Percentiles rank a stretch among this genome's conserved stretches.
Evolutionary conservation across 2,113 vertebrate species (phyloP).

Genomic region (Siniperca chuatsi): DNA sequence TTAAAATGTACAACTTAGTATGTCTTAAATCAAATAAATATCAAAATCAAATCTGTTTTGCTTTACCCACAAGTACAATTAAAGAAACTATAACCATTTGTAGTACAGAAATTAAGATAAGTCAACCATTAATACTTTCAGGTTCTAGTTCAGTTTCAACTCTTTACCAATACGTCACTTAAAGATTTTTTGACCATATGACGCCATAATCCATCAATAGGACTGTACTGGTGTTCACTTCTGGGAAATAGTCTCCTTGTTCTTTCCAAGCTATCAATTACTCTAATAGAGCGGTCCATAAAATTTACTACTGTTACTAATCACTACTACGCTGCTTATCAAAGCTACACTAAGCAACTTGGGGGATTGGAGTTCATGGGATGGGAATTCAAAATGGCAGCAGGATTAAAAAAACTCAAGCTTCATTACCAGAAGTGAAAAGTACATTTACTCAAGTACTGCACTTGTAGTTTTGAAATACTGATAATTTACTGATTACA

Average conservation of each 20-base stretch:
- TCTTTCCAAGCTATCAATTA: constrained; percentile 53
- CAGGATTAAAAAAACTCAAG: neutral
- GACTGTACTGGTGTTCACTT: constrained; percentile 33
- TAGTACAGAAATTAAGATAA: neutral
- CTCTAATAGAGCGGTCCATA: constrained; percentile 38
- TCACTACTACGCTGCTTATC: constrained; percentile 15
- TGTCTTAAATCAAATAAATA: neutral
- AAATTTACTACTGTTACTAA: constrained; percentile 42
- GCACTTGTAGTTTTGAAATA: neutral
- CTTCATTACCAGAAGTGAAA: neutral
- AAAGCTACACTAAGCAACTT: constrained; percentile 8
- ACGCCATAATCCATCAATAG: constrained; percentile 22
- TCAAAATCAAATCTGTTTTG: neutral
- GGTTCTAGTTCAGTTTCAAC: neutral
- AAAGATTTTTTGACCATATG: neutral
- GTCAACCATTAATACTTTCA: neutral
- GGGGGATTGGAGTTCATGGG: neutral
- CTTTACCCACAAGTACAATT: neutral
- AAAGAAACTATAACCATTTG: neutral
- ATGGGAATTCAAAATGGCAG: too few relatives aligned
- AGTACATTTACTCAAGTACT: neutral
- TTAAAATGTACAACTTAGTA: neutral
- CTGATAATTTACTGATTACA: neutral
- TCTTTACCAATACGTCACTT: neutral
- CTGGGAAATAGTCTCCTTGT: constrained; percentile 43